Percentiles rank a stretch among this genome's conserved stretches.
These are phyloP conservation scores for Sebastes itinus DNA, from an alignment of 2,797 vertebrate genomes.

Conservation along the genomic window DNA sequence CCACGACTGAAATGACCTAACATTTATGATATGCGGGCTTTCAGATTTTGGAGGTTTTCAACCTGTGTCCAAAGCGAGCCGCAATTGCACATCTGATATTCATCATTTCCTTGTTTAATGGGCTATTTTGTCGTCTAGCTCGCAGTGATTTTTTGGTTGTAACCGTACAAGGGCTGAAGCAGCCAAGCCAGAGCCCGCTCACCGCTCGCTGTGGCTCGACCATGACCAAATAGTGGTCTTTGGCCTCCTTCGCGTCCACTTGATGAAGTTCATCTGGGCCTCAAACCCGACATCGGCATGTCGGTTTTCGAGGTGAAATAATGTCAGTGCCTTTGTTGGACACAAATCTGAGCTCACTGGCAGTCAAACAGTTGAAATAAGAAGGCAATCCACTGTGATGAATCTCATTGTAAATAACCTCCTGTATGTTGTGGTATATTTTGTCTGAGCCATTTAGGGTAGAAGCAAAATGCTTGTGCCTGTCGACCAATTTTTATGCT, in stretches of 20 bases:
- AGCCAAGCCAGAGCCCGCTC: slow-evolving; percentile 60
- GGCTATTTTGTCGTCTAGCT: slow-evolving; percentile 57
- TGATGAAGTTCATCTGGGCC: slow-evolving; percentile 32
- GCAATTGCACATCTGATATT: slow-evolving; percentile 73
- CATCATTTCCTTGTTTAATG: slow-evolving; percentile 66
- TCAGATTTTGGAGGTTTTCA: slow-evolving; percentile 60
- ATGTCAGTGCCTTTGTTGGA: slow-evolving; percentile 36
- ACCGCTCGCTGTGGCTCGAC: slow-evolving; percentile 50
- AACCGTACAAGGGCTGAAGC: slow-evolving; percentile 23
- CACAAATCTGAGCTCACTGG: not conserved
- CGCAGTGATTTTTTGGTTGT: slow-evolving; percentile 48
- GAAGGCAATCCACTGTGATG: slow-evolving; percentile 11
- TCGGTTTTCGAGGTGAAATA: slow-evolving; percentile 45
- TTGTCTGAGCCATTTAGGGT: slow-evolving; percentile 54
- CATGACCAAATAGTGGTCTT: slow-evolving; percentile 52
- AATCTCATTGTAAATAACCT: slow-evolving; percentile 36
- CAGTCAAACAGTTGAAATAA: slow-evolving; percentile 19
- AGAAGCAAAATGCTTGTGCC: slow-evolving; percentile 11
- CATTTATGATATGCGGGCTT: slow-evolving; percentile 31
- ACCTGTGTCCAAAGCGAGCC: slow-evolving; percentile 66
- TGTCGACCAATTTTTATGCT: not conserved
- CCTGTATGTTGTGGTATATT: slow-evolving; percentile 41
- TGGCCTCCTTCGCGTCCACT: slow-evolving; percentile 36
- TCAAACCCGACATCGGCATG: slow-evolving; percentile 41
- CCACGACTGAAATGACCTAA: slow-evolving; percentile 38